These are phyloP conservation scores for Mycogona germanica DNA, from an alignment of 2,888 invertebrate genomes.

Conservation along the genomic window DNA sequence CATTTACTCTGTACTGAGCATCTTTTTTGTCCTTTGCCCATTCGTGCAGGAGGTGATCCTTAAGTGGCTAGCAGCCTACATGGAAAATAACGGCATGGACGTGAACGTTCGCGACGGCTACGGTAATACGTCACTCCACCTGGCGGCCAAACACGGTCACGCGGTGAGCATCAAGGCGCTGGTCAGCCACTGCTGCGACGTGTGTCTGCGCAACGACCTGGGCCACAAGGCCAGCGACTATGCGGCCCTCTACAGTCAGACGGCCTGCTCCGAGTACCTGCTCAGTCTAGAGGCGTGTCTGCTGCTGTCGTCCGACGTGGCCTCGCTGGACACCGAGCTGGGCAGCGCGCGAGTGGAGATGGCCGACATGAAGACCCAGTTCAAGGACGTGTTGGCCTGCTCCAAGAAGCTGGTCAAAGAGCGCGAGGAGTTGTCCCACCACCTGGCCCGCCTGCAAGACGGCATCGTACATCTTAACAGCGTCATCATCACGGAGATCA, in stretches of 20 bases:
- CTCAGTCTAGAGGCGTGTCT: constrained; percentile 28
- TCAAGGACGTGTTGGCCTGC: constrained; percentile 21
- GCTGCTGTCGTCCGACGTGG: constrained; percentile 27
- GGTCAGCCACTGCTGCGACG: constrained; percentile 21
- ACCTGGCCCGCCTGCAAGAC: constrained; percentile 26
- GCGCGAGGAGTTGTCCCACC: constrained; percentile 29
- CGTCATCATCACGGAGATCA: constrained; percentile 21
- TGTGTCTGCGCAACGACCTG: constrained; percentile 28
- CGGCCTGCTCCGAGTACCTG: constrained; percentile 29
- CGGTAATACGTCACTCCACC: constrained; percentile 31
- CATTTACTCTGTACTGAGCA: background rate
- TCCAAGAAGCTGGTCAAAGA: constrained; percentile 31
- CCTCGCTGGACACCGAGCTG: constrained; percentile 22
- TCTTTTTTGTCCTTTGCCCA: too few relatives aligned
- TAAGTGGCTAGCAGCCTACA: constrained; percentile 25
- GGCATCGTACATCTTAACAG: constrained; percentile 26
- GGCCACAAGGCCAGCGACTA: constrained; percentile 30
- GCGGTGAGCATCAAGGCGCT: constrained; percentile 25
- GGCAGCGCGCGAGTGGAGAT: constrained; percentile 22
- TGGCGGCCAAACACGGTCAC: constrained; percentile 31
- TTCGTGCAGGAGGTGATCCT: constrained; percentile 23
- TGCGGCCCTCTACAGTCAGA: constrained; percentile 26
- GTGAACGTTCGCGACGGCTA: constrained; percentile 30
- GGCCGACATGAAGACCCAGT: constrained; percentile 23
- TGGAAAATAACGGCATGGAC: constrained; percentile 25